Base-by-base conservation (phyloP, 2,113 vertebrate species). In the Struthio camelus region DNA sequence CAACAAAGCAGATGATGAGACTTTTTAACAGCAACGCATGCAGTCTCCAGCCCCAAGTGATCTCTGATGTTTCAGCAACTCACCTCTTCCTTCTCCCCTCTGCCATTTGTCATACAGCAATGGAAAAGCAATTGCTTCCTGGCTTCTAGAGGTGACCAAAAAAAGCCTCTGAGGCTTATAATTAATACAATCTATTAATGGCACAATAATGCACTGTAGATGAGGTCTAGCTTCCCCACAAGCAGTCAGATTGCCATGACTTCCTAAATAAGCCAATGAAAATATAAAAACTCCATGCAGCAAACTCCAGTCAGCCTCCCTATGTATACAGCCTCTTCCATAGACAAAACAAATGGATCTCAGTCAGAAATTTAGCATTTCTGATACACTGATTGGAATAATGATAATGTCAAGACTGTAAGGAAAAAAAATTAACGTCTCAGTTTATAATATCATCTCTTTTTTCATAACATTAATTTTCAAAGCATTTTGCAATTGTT, bases 161-260 rank as follows among this genome's bases (percentile, higher is more conserved):
- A 95, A 36, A 71, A 93, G 80, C 72, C 69, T 92, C 69, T 46
- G 40, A 94, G 89, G 80, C 65, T 76, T 54, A 78, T 94, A 92
- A 85, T 94, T 95, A 95, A 91, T 54, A 28, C 32, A 67, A 73
- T 75, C 54, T 84, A 86, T 89, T 92, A 92, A 90, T 34, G 77
- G 56, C 22, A 87, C 32, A 56, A 61, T 67, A 89, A 79, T 6
- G 7, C 38, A 34, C n/a, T 50, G 15, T 18, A 85, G 51, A 53
- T 34, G 38, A 91, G 25, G 30, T 75, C 64, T 80, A 82, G 25
- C 9, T 86, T 92, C 20, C 56, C 56, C 27, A 17, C 51, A 75
- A 92, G 42, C 27, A 85, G 23, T 71, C 51, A 65, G 20, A 85
- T 34, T 64, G 10, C 1, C 69, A 48, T 40, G 5, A 65, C 38